Conservation (phyloP, 2,113 vertebrate species). For the Cricetomys ansorgei region DNA sequence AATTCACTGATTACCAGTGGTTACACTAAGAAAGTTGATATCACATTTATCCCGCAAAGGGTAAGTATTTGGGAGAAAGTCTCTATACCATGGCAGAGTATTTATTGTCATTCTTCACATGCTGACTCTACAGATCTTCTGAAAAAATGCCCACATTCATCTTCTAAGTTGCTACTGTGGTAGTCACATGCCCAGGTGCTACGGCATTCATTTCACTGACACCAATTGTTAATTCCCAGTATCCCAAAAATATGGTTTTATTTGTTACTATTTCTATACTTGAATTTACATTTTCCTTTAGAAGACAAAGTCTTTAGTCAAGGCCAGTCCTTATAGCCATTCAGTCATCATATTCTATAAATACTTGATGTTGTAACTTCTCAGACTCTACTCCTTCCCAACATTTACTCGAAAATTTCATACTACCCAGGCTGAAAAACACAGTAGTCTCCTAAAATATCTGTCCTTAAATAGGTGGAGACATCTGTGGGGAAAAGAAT, state of each 20-base stretch:
- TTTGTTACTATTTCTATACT: neutral
- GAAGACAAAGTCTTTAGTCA: neutral
- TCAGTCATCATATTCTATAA: neutral
- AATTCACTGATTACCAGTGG: constrained; percentile 88
- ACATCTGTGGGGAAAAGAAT: neutral
- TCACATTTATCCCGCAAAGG: constrained; percentile 90
- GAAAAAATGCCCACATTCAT: neutral
- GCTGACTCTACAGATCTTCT: neutral
- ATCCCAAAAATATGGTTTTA: neutral
- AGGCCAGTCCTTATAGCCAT: neutral
- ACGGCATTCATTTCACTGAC: neutral
- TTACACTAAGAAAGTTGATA: constrained; percentile 87
- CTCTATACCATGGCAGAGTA: neutral
- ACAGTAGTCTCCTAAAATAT: constrained; percentile 12
- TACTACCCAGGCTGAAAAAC: neutral
- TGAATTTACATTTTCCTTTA: constrained; percentile 18
- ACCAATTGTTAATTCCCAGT: neutral
- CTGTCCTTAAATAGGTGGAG: neutral
- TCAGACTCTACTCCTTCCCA: neutral
- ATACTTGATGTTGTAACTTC: neutral
- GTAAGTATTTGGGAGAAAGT: constrained; percentile 83
- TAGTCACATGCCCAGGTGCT: constrained; percentile 3
- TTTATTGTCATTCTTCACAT: neutral
- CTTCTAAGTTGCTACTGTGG: neutral
- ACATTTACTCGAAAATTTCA: neutral